Conservation (phyloP, 2,797 vertebrate genomes). For the Tapirus indicus region DNA sequence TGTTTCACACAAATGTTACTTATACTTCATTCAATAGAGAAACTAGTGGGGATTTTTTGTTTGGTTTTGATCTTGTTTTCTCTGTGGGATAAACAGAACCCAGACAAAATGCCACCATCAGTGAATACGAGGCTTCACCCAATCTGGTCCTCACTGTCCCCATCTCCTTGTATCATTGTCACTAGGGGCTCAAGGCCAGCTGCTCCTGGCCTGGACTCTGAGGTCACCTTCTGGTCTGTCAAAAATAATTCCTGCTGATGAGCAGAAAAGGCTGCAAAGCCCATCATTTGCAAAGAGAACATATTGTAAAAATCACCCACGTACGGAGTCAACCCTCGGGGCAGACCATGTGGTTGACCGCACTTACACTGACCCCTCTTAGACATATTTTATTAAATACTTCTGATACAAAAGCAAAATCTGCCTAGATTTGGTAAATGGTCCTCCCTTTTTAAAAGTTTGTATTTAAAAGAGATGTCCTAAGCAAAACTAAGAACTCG, state of each 20-base stretch:
- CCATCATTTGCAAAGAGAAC: slow-evolving; percentile 54
- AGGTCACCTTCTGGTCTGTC: slow-evolving; percentile 53
- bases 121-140: neutral
- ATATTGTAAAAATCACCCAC: slow-evolving; percentile 52
- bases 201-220: neutral
- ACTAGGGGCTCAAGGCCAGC: neutral
- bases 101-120: neutral
- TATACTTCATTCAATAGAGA: neutral
- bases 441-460: neutral
- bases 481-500: slow-evolving; percentile 36
- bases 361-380: slow-evolving; percentile 47
- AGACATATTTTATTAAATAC: slow-evolving; percentile 51
- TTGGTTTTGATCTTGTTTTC: slow-evolving; percentile 25
- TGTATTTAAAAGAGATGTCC: neutral
- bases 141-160: neutral
- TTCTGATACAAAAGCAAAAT: slow-evolving; percentile 61
- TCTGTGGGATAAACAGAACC: neutral
- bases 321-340: neutral
- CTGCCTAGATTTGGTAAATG: slow-evolving; percentile 23
- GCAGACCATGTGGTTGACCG: neutral
- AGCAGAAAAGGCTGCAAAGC: slow-evolving; percentile 50
- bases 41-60: neutral
- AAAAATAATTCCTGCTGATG: slow-evolving; percentile 69
- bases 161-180: neutral
- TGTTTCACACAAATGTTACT: neutral